Evolutionary conservation across 2,797 vertebrate species (phyloP), one percentile per base, ranked within the genome.

Genomic region (Bucorvus abyssinicus): DNA sequence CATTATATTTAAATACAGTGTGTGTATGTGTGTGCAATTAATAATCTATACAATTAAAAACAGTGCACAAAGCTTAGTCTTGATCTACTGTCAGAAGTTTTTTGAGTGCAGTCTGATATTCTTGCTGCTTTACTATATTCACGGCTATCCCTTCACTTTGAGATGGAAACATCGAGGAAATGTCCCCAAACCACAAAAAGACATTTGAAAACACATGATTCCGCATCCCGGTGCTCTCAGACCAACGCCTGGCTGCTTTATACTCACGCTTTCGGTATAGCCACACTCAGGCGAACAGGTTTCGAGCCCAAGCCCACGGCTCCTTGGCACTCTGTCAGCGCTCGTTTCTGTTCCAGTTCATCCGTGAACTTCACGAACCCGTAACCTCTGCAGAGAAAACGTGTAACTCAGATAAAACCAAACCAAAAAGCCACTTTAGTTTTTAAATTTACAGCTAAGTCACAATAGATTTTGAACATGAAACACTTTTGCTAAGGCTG

Each of bases 321-420:
- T 23, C 99, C 98, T 93, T 99, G 99, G 94, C 98, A 99, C 95
- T 99, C 98, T 0, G 98, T 98, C 82, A 99, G 92, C 0, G 99
- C 99, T 78, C 98, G 97, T 94, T 98, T 99, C 98, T 99, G 99
- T 83, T 99, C 98, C 95, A 98, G 95, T 82, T 99, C 98, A 71
- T 98, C 98, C 10, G 98, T 98, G 96, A 99, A 99, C 93, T 99
- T 99, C 94, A 99, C 99, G 55, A 99, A 99, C 34, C 99, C 99
- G 26, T 99, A 99, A 95, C 99, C 98, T 97, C 99, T 99, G 88
- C 44, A 84, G 67, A 93, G 80, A 40, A 40, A 40, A 40, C 38
- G 12, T 10, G 38, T 1, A 75, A n/a, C 7, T 44, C n/a, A 23
- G 2, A 16, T 21, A 12, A 95, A 61, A 38, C 22, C 40, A 65